Percentiles rank a stretch among this genome's conserved stretches.
These are phyloP conservation scores for pig (Sus scrofa) DNA, from an alignment of 2,113 vertebrate genomes.

Conservation along the genomic window DNA sequence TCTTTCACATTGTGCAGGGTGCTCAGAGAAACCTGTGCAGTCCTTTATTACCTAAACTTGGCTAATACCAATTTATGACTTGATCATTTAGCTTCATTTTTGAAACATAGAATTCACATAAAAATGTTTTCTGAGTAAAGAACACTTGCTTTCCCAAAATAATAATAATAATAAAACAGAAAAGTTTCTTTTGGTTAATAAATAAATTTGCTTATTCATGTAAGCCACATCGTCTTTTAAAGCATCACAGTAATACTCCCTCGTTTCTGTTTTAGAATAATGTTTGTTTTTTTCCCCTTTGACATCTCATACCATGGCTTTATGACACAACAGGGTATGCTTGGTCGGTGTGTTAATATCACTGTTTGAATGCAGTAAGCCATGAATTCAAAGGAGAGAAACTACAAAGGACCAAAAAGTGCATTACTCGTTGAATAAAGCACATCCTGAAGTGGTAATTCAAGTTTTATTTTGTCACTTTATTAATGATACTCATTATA, in stretches of 20 bases:
- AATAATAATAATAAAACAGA: not conserved
- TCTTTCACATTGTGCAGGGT: not conserved
- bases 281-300: constrained; percentile 83
- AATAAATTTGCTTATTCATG: constrained; percentile 77
- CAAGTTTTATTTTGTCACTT: constrained; percentile 85
- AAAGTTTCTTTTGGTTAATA: constrained; percentile 62
- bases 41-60: not conserved
- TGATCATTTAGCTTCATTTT: constrained; percentile 41
- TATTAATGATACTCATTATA: constrained; percentile 84
- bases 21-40: not conserved
- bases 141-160: constrained; percentile 53
- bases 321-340: constrained; percentile 86
- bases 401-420: constrained; percentile 85
- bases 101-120: constrained; percentile 71
- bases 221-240: constrained; percentile 72
- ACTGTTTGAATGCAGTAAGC: constrained; percentile 84
- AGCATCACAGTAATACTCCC: constrained; percentile 78
- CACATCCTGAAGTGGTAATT: constrained; percentile 84
- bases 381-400: constrained; percentile 86
- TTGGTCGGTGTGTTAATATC: constrained; percentile 87
- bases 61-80: constrained; percentile 8
- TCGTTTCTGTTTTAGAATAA: constrained; percentile 82
- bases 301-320: constrained; percentile 80
- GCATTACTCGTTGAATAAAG: constrained; percentile 84
- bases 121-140: constrained; percentile 75